Conservation (phyloP, 2,797 vertebrate genomes). For the Vultur gryphus region DNA sequence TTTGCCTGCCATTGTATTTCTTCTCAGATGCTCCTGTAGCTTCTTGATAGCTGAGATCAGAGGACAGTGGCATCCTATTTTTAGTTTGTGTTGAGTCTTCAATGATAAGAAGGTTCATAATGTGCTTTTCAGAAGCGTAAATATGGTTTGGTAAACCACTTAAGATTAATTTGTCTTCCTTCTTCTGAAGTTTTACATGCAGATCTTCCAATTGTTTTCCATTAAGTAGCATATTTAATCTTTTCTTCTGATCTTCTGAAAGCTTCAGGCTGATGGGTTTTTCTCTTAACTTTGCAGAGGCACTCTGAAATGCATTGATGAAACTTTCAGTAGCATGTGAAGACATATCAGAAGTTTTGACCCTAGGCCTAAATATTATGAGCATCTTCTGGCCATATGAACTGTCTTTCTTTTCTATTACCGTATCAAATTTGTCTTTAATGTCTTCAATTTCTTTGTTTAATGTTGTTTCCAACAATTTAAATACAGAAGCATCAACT, state of each 20-base stretch:
- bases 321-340: slow-evolving; percentile 65
- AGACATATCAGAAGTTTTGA: slow-evolving; percentile 25
- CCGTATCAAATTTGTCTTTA: slow-evolving; percentile 33
- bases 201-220: not conserved
- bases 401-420: not conserved
- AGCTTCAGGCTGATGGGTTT: not conserved
- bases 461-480: slow-evolving; percentile 36
- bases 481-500: slow-evolving; percentile 32
- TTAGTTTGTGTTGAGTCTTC: not conserved
- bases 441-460: slow-evolving; percentile 47
- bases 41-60: not conserved
- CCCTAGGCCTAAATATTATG: slow-evolving; percentile 51
- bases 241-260: not conserved
- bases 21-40: not conserved
- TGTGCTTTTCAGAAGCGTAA: not conserved
- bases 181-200: not conserved
- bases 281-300: not conserved
- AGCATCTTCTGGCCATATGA: not conserved
- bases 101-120: not conserved
- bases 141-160: slow-evolving; percentile 30
- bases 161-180: not conserved
- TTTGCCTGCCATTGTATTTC: not conserved
- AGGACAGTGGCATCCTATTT: not conserved
- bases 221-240: not conserved
- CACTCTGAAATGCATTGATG: slow-evolving; percentile 36